phyloP scores from a whole-genome alignment of 2,797 vertebrate genomes.

The Parambassis ranga region DNA sequence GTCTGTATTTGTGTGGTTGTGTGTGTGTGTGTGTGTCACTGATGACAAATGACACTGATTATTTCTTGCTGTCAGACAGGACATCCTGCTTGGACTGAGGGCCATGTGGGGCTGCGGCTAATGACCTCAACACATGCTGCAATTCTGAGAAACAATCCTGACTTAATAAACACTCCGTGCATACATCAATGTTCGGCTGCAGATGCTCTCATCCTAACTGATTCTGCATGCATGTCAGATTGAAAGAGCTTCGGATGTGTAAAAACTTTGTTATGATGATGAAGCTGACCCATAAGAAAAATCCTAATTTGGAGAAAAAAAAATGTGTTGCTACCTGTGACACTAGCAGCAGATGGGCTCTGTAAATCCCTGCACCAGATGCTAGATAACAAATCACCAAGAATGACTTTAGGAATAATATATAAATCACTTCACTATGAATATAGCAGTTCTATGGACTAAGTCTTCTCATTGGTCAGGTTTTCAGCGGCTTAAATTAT shows the following conservation, averaged over 20 bases:
- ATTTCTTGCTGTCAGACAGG: constrained; percentile 73
- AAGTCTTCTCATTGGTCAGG: too few relatives aligned
- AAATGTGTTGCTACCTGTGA: background rate
- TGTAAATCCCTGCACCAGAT: constrained; percentile 11
- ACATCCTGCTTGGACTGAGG: constrained; percentile 55
- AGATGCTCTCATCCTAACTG: constrained; percentile 33
- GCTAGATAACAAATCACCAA: background rate
- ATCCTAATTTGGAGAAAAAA: background rate
- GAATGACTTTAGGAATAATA: background rate
- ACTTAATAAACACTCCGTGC: constrained; percentile 55
- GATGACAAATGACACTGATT: constrained; percentile 70
- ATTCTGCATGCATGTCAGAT: constrained; percentile 32
- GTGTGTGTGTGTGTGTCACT: constrained; percentile 48
- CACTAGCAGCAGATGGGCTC: background rate
- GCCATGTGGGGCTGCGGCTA: constrained; percentile 40
- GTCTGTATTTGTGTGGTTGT: background rate
- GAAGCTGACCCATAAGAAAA: background rate
- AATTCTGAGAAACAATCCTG: constrained; percentile 39
- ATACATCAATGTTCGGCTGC: constrained; percentile 37
- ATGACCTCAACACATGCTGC: constrained; percentile 67
- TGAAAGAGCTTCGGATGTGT: background rate
- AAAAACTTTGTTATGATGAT: background rate
- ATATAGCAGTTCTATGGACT: background rate
- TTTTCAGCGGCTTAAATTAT: background rate
- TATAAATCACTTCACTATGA: background rate